Base-by-base conservation (phyloP, 2,888 invertebrate species). In the Azorinus chamasolen region DNA sequence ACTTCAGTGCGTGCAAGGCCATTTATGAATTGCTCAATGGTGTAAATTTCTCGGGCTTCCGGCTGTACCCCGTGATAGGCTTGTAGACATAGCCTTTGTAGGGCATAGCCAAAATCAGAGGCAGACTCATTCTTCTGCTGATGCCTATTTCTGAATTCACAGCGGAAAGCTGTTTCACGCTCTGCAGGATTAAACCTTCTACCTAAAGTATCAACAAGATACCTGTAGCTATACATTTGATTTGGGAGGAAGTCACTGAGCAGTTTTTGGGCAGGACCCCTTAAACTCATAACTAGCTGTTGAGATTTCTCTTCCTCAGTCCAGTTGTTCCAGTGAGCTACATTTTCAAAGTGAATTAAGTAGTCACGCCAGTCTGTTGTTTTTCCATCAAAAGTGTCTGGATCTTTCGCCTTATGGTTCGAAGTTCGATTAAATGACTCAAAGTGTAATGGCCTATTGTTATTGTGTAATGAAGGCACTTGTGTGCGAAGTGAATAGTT, bases 261-360 rank as follows among this genome's bases (percentile, higher is more conserved):
- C 24, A 72, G 27, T 24, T 65, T 74, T 22, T 74, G 68, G 22
- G 74, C 62, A 8, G 24, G 22, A 20, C 74, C 74, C 20, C 58
- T 55, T 18, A 68, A 46, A 14, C 53, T 37, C 74, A 74, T 68
- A 24, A 59, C 39, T n/a, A 74, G 39, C 39, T 74, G 74, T 54
- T 74, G 68, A 37, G 59, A 64, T 45, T 72, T 65, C 25, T 72
- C 72, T n/a, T 2, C 12, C 2, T 63, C 48, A 37, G 32, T 32
- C 83, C 79, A 80, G 12, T 48, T 45, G 62, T 80, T 78, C 78
- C 77, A 83, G 0, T 43, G n/a, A 12, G 82, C 69, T 25, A 76
- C 76, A 45, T 62, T 53, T 43, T 80, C 83, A 76, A 83, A 83
- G 59, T 79, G 79, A 16, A 79, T 64, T 1, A 83, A 54, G 55